Percentiles rank a stretch among this genome's conserved stretches.
These are phyloP conservation scores for Cactoblastis cactorum DNA, from an alignment of 2,888 invertebrate species.

Conservation along the genomic window DNA sequence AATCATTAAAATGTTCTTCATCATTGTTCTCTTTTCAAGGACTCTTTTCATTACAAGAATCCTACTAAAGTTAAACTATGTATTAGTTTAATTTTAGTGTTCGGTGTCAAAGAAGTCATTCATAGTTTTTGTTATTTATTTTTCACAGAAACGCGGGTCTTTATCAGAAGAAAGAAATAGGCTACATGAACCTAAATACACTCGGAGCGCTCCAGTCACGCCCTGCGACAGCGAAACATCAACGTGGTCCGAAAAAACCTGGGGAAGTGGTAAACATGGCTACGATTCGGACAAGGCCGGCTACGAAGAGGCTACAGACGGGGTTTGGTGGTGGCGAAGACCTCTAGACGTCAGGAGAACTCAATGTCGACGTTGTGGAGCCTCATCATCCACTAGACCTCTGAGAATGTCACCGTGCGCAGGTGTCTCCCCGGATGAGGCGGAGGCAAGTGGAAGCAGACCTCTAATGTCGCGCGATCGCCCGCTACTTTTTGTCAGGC, in stretches of 20 bases:
- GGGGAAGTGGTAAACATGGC: constrained; percentile 38
- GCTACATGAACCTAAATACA: constrained; percentile 53
- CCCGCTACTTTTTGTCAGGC: constrained; percentile 61
- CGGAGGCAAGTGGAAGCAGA: constrained; percentile 29
- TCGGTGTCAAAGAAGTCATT: too few species aligned
- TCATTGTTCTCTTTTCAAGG: too few species aligned
- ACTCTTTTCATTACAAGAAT: too few species aligned
- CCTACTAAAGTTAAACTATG: too few species aligned
- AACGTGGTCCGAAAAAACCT: constrained; percentile 53
- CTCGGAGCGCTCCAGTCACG: constrained; percentile 65
- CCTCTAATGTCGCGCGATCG: constrained; percentile 57
- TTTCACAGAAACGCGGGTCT: constrained; percentile 66
- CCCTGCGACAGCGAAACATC: constrained; percentile 68
- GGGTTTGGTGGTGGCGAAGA: constrained; percentile 53
- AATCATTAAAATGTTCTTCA: too few species aligned
- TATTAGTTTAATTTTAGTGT: too few species aligned
- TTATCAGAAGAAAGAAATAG: constrained; percentile 50
- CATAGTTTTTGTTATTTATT: neutral
- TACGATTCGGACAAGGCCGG: constrained; percentile 43
- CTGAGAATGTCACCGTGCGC: constrained; percentile 54
- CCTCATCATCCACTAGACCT: constrained; percentile 58
- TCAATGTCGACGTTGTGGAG: constrained; percentile 56
- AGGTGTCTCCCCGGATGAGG: constrained; percentile 37
- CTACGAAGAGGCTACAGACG: constrained; percentile 45
- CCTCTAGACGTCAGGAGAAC: constrained; percentile 50